These are phyloP conservation scores for Agriopis aurantiaria DNA, from an alignment of 2,888 invertebrate species.

Conservation along the genomic window DNA sequence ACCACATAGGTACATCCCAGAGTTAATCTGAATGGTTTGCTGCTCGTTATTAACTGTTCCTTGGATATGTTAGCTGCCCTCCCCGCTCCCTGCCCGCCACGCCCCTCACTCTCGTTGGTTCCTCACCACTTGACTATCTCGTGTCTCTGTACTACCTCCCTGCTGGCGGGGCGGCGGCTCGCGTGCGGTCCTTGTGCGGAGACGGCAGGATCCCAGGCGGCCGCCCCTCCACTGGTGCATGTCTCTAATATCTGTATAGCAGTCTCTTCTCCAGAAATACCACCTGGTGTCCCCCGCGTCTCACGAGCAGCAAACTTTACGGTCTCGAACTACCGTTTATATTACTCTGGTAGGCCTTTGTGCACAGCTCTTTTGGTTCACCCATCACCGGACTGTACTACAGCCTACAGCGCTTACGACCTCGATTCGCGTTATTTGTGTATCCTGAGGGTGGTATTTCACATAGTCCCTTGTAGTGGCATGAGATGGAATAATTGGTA, in stretches of 20 bases:
- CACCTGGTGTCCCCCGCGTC: slow-evolving; percentile 66
- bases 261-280: slow-evolving; percentile 72
- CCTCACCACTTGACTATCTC: slow-evolving; percentile 64
- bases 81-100: slow-evolving; percentile 48
- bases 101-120: slow-evolving; percentile 60
- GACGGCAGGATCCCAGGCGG: no score
- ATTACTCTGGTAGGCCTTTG: slow-evolving; percentile 25
- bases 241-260: slow-evolving; percentile 76
- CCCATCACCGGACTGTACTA: slow-evolving; percentile 28
- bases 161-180: slow-evolving; percentile 42
- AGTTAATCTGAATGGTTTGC: slow-evolving; percentile 83
- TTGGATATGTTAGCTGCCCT: slow-evolving; percentile 72
- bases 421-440: slow-evolving; percentile 22
- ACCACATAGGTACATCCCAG: slow-evolving; percentile 79
- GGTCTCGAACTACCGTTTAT: slow-evolving; percentile 16
- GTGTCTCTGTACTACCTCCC: slow-evolving; percentile 50
- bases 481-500: slow-evolving; percentile 63
- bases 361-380: slow-evolving; percentile 31
- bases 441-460: slow-evolving; percentile 81
- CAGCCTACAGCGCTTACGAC: slow-evolving; percentile 29
- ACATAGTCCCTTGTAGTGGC: slow-evolving; percentile 78
- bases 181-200: slow-evolving; percentile 61
- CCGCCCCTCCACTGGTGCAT: slow-evolving; percentile 71
- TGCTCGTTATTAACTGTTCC: slow-evolving; percentile 83
- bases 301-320: slow-evolving; percentile 72